Percentiles rank a stretch among this genome's conserved stretches.
phyloP scores from a whole-genome alignment of 2,888 invertebrate species.

The Microplitis manilae region DNA sequence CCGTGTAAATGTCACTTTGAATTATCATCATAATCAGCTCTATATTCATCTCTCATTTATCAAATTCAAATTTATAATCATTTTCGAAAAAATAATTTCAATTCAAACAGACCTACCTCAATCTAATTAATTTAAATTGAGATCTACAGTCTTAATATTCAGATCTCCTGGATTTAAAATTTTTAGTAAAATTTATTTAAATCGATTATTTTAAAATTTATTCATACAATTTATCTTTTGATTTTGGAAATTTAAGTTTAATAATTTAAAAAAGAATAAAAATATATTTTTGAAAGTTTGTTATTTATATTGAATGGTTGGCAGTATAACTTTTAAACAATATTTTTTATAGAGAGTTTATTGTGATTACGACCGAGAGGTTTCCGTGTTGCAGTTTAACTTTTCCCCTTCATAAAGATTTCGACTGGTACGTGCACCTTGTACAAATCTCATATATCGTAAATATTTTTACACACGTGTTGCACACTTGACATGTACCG shows the following conservation, averaged over 20 bases:
- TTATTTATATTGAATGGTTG: not conserved
- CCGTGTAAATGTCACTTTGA: slow-evolving; percentile 1
- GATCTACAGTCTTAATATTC: no score
- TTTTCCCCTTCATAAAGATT: slow-evolving; percentile 37
- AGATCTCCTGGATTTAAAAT: no score
- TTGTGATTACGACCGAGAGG: slow-evolving; percentile 42
- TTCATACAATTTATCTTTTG: no score
- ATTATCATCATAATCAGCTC: not conserved
- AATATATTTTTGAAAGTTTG: not conserved
- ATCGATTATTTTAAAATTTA: no score
- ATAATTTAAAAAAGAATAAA: no score
- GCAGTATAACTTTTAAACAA: slow-evolving; percentile 20
- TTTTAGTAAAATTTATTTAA: no score
- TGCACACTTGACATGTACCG: slow-evolving; percentile 49
- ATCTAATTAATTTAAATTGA: no score
- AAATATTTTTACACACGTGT: slow-evolving; percentile 51
- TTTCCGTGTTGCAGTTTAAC: slow-evolving; percentile 38
- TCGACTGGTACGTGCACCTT: slow-evolving; percentile 44
- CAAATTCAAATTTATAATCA: not conserved
- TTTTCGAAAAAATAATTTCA: not conserved
- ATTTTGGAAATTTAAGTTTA: no score
- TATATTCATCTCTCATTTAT: not conserved
- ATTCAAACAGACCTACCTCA: no score
- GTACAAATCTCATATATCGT: slow-evolving; percentile 45
- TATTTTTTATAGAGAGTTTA: slow-evolving; percentile 37